Percentiles rank a stretch among this genome's conserved stretches.
phyloP scores from a whole-genome alignment of 2,113 vertebrate genomes.

The Pedionomus torquatus region DNA sequence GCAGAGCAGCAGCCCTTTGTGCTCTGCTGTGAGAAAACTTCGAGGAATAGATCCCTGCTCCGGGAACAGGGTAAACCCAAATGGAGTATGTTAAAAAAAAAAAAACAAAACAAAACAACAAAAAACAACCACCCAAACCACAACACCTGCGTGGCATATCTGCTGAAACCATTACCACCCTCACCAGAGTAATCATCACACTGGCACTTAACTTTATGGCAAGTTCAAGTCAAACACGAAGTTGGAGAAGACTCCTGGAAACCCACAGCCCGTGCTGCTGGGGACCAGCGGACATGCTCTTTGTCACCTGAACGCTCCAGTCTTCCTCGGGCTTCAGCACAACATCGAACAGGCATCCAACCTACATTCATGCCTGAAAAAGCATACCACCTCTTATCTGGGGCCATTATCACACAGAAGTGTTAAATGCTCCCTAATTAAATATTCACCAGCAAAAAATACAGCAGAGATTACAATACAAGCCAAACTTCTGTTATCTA shows the following conservation, averaged over 20 bases:
- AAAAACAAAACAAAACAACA: too few relatives aligned
- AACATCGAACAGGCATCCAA: background rate
- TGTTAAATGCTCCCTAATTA: constrained; percentile 2
- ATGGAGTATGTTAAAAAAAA: background rate
- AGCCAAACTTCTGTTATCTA: background rate
- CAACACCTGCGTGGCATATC: background rate
- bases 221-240: background rate
- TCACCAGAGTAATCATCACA: background rate
- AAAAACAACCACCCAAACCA: background rate
- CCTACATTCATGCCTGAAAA: background rate
- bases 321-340: background rate
- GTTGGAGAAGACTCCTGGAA: background rate
- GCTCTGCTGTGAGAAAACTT: fast-evolving
- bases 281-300: background rate
- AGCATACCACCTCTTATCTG: background rate
- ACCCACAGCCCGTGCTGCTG: background rate
- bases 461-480: background rate
- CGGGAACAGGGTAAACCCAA: background rate
- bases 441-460: constrained; percentile 23
- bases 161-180: background rate
- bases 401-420: background rate
- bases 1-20: background rate
- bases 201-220: background rate
- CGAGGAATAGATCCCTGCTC: background rate
- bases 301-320: background rate